Evolutionary conservation across 2,888 invertebrate species (phyloP).

Genomic region (Apodemia zela): DNA sequence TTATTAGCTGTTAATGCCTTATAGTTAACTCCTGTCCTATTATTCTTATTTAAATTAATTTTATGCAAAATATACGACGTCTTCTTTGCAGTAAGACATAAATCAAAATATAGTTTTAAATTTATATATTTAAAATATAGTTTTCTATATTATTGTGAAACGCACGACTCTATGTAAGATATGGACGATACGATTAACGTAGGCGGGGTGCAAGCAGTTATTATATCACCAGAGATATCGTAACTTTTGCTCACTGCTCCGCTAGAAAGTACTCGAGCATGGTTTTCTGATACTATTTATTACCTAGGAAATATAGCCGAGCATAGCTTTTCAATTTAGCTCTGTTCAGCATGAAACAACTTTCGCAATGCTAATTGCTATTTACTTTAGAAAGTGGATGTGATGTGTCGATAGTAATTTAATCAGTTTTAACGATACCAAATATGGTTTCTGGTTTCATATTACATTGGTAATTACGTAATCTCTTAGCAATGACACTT

Average conservation of each 20-base stretch:
- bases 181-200: slow-evolving; percentile 16
- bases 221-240: slow-evolving; percentile 71
- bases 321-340: slow-evolving; percentile 37
- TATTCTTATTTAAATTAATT: too few relatives aligned
- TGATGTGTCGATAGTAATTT: slow-evolving; percentile 28
- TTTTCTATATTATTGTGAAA: slow-evolving; percentile 12
- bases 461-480: slow-evolving; percentile 11
- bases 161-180: background rate
- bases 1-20: too few relatives aligned
- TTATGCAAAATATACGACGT: too few relatives aligned
- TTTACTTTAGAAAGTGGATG: slow-evolving; percentile 34
- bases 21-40: too few relatives aligned
- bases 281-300: slow-evolving; percentile 65
- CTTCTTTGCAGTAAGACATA: too few relatives aligned
- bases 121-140: background rate
- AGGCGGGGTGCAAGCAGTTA: slow-evolving; percentile 27
- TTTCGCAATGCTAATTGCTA: slow-evolving; percentile 37
- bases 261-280: slow-evolving; percentile 68
- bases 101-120: too few relatives aligned
- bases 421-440: slow-evolving; percentile 10
- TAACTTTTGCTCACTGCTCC: slow-evolving; percentile 65
- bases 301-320: slow-evolving; percentile 43
- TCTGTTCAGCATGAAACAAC: slow-evolving; percentile 36
- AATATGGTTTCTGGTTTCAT: slow-evolving; percentile 6
- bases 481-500: background rate